phyloP scores from a whole-genome alignment of 2,113 vertebrate genomes.

The Oncorhynchus clarkii region DNA sequence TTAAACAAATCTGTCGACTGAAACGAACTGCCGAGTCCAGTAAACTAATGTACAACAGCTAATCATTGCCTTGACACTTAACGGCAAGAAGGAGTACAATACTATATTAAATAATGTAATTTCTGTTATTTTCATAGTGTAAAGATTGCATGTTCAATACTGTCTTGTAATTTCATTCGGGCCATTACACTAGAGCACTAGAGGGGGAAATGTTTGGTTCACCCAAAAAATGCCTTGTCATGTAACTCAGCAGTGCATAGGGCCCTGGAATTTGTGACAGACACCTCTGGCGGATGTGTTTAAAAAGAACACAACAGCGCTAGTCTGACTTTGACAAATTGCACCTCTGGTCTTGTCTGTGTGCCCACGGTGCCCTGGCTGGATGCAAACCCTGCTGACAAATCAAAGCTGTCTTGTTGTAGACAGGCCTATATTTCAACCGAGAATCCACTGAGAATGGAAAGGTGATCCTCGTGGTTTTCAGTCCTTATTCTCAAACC shows the following conservation, averaged over 20 bases:
- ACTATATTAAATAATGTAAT: neutral
- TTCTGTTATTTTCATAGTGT: neutral
- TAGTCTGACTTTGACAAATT: neutral
- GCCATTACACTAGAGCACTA: neutral
- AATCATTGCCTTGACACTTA: no score
- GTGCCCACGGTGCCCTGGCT: conserved; percentile 10
- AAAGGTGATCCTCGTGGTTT: no score
- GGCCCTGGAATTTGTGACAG: neutral
- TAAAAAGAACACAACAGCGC: neutral
- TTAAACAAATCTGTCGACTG: no score
- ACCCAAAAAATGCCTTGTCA: neutral
- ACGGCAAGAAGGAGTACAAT: neutral
- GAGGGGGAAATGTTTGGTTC: neutral
- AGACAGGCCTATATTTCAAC: neutral
- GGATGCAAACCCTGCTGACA: neutral
- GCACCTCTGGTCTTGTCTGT: neutral
- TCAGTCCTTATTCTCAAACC: no score
- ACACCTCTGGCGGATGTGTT: neutral
- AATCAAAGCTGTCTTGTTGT: neutral
- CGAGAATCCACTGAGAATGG: no score
- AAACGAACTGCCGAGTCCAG: no score
- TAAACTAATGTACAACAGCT: no score
- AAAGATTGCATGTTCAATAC: neutral
- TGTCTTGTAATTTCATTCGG: neutral
- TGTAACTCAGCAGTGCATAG: neutral